Evolutionary conservation across 2,888 invertebrate genomes (phyloP).

Genomic region (Caenorhabditis doughertyi): DNA sequence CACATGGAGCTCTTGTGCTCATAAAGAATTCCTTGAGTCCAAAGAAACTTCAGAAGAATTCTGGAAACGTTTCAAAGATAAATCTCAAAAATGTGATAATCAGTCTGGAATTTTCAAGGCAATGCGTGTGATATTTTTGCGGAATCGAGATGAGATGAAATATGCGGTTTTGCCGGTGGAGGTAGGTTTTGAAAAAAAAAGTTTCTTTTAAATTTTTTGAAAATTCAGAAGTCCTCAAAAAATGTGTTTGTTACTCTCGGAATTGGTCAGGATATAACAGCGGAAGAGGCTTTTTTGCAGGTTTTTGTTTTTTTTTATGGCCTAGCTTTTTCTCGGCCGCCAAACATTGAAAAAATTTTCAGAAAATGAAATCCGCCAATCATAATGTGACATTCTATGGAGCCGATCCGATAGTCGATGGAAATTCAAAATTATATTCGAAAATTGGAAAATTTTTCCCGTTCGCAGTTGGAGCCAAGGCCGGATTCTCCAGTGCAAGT

Average conservation of each 20-base stretch:
- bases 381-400: conserved; percentile 47
- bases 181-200: conserved; percentile 1
- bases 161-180: conserved; percentile 14
- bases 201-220: too few relatives aligned
- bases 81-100: conserved; percentile 7
- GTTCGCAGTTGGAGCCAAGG: conserved; percentile 56
- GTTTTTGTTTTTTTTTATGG: too few relatives aligned
- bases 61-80: not conserved
- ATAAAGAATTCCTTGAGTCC: not conserved
- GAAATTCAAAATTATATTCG: conserved; percentile 37
- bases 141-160: conserved; percentile 15
- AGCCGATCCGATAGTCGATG: conserved; percentile 58
- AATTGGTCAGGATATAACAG: conserved; percentile 12
- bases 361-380: conserved; percentile 10
- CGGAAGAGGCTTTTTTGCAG: conserved; percentile 13
- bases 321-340: too few relatives aligned
- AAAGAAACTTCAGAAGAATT: not conserved
- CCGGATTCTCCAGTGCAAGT: conserved; percentile 53
- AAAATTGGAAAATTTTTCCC: conserved; percentile 62
- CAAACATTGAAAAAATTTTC: not conserved
- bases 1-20: conserved; percentile 2
- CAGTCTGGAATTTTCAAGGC: not conserved
- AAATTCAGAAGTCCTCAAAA: conserved; percentile 10
- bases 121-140: not conserved
- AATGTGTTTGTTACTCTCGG: conserved; percentile 25